phyloP scores from a whole-genome alignment of 2,888 invertebrate genomes.

The Chesias legatella region DNA sequence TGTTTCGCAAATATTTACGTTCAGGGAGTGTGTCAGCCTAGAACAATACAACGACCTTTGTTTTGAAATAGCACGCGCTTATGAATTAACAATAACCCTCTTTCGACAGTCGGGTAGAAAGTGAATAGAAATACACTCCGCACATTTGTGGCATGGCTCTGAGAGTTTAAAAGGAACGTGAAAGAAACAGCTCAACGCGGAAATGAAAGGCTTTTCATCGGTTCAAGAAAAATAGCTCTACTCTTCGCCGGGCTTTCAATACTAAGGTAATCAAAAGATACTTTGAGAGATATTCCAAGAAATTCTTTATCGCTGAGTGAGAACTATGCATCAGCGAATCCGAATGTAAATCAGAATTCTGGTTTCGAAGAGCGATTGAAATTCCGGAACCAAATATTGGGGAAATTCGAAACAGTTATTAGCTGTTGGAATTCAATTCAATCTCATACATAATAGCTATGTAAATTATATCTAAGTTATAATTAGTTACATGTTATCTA shows the following conservation, averaged over 20 bases:
- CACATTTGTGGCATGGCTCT: slow-evolving; percentile 3
- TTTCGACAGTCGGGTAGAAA: neutral
- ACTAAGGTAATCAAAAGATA: slow-evolving; percentile 15
- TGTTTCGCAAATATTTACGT: slow-evolving; percentile 20
- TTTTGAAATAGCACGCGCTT: slow-evolving; percentile 20
- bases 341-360: slow-evolving; percentile 8
- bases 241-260: slow-evolving; percentile 8
- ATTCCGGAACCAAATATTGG: slow-evolving; percentile 8
- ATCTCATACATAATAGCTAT: neutral
- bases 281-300: slow-evolving; percentile 3
- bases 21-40: slow-evolving; percentile 16
- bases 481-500: too few species aligned
- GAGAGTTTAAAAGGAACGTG: slow-evolving; percentile 14
- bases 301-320: neutral
- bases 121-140: slow-evolving; percentile 3
- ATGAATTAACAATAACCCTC: slow-evolving; percentile 5
- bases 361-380: slow-evolving; percentile 1
- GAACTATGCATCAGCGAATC: neutral
- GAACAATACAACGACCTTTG: slow-evolving; percentile 6
- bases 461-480: too few species aligned
- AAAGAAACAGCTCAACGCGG: slow-evolving; percentile 13
- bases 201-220: slow-evolving; percentile 16
- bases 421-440: slow-evolving; percentile 4
- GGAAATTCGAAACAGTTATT: slow-evolving; percentile 2
- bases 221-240: slow-evolving; percentile 12